Evolutionary conservation across 2,888 invertebrate species (phyloP), one percentile per base, ranked within the genome.

Genomic region (Amphimallon solstitiale): DNA sequence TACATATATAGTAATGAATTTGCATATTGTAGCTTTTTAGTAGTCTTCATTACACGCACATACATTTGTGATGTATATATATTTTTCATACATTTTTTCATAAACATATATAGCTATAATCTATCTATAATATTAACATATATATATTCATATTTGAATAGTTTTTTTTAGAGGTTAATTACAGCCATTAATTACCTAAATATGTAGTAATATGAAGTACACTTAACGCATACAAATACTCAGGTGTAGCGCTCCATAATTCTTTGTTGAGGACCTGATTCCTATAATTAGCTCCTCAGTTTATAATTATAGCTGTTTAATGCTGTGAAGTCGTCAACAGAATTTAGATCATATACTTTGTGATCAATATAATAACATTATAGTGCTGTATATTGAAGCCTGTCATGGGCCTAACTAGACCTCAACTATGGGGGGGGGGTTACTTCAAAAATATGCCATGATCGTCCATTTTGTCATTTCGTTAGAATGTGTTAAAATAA

Each of bases 31-130:
- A 56, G 56, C 56, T 56, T 56, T 56, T 19, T 29, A 60, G 62
- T 59, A 63, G 65, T 67, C 56, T 56, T 56, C 56, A 56, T 68
- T 68, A 46, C 65, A 46, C 66, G 52, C 68, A 66, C 70, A 70
- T 64, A 70, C 65, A 43, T 38, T 68, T 70, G 70, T 68, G 70
- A 70, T 70, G 59, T 68, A 66, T 66, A 66, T 56, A 56, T 56
- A 56, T 56, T 56, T 56, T 56, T 56, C 56, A 56, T 56, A 56
- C 56, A 14, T 29, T 56, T 54, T 65, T 68, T 56, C 67, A 49
- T 49, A 62, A 37, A 49, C 48, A 46, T 48, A 56, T 43, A 51
- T 10, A 51, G 7, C 7, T 9, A 29, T 51, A 29, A 43, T n/a
- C n/a, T n/a, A n/a, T n/a, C n/a, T n/a, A n/a, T 23, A 23, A 56